These are phyloP conservation scores for Coluber constrictor DNA, from an alignment of 2,797 vertebrate species.

Conservation along the genomic window DNA sequence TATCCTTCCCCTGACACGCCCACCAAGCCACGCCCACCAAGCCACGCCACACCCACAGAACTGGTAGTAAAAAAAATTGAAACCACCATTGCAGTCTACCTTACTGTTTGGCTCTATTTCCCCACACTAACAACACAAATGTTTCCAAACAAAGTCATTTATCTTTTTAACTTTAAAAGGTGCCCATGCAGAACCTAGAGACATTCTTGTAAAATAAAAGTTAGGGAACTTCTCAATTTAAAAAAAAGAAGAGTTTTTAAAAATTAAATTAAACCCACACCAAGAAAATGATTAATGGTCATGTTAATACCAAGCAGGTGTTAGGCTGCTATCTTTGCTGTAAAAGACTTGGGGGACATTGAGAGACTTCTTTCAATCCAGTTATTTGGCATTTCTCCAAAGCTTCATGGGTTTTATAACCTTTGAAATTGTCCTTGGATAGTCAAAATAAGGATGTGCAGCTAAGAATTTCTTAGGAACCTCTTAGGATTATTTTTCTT, in stretches of 20 bases:
- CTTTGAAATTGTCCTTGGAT: background rate
- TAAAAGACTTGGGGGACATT: background rate
- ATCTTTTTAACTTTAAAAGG: background rate
- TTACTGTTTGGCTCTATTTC: background rate
- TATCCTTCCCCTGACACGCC: no score
- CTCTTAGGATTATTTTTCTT: background rate
- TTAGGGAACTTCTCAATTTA: background rate
- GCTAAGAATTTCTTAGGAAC: background rate
- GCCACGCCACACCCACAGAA: no score
- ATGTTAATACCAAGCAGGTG: background rate
- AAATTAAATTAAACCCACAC: background rate
- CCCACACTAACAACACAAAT: background rate
- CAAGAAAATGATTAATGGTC: background rate
- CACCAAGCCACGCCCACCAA: no score
- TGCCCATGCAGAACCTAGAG: background rate
- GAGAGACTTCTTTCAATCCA: background rate
- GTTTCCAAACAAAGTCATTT: background rate
- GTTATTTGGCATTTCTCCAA: background rate
- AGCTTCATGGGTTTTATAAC: background rate
- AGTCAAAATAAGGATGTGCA: background rate
- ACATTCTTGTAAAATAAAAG: background rate
- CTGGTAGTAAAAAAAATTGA: no score
- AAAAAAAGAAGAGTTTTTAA: background rate
- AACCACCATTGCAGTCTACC: background rate
- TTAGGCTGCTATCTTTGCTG: background rate